Evolutionary conservation across 2,888 invertebrate genomes (phyloP).

Genomic region (Leucophora obtusa): DNA sequence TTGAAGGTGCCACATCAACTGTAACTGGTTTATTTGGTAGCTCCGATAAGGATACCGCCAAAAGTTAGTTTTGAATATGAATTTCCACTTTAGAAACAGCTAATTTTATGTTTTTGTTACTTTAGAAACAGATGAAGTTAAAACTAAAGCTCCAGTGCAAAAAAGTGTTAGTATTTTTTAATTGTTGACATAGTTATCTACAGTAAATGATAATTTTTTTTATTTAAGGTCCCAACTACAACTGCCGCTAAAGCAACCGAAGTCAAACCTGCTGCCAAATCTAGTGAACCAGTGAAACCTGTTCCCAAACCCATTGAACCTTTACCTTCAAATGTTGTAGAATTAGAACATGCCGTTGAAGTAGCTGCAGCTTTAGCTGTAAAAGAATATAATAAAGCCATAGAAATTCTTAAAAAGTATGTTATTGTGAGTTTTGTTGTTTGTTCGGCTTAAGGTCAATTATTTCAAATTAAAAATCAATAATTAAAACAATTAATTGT

Average conservation of each 20-base stretch:
- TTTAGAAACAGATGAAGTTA: conserved; percentile 66
- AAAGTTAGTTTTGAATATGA: conserved; percentile 43
- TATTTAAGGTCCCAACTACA: conserved; percentile 28
- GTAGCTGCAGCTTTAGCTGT: conserved; percentile 82
- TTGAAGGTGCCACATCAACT: conserved; percentile 70
- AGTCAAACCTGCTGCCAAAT: conserved; percentile 30
- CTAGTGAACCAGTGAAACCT: conserved; percentile 46
- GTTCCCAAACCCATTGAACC: conserved; percentile 71
- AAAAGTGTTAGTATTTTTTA: conserved; percentile 59
- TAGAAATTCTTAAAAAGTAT: conserved; percentile 80
- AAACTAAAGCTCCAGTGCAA: conserved; percentile 64
- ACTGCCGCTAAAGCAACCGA: conserved; percentile 50
- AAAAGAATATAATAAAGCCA: conserved; percentile 83
- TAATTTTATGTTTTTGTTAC: conserved; percentile 21
- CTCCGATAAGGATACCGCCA: conserved; percentile 58
- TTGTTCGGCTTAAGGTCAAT: too few relatives aligned
- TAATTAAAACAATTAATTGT: too few relatives aligned
- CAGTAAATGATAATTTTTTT: background rate
- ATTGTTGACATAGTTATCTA: background rate
- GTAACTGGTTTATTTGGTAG: conserved; percentile 74
- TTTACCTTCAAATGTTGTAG: conserved; percentile 79
- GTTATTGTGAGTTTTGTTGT: too few relatives aligned
- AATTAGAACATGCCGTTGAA: conserved; percentile 81
- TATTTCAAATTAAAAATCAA: too few relatives aligned
- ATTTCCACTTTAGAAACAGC: background rate